phyloP scores from a whole-genome alignment of 2,797 vertebrate genomes.

The Pitangus sulphuratus region DNA sequence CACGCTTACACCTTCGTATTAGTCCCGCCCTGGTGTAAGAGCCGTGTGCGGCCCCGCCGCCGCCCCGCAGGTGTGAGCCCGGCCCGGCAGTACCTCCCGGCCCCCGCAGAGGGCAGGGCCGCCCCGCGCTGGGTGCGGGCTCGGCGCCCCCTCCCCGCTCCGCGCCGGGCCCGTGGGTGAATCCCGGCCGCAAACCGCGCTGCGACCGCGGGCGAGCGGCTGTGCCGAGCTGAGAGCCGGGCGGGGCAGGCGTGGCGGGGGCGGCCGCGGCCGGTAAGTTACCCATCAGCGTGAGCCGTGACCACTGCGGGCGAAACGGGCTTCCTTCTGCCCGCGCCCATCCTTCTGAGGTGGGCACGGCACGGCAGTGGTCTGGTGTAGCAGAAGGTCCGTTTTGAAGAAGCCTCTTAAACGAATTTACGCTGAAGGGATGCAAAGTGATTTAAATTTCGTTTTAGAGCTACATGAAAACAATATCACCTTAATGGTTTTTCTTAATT shows the following conservation, averaged over 20 bases:
- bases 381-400: not conserved
- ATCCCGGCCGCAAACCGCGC: not conserved
- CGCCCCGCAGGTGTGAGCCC: too few relatives aligned
- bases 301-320: not conserved
- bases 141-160: not conserved
- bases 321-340: not conserved
- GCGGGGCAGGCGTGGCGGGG: not conserved
- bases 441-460: not conserved
- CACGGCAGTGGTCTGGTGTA: accelerated
- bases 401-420: not conserved
- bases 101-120: conserved; percentile 77
- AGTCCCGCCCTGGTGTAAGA: not conserved
- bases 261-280: not conserved
- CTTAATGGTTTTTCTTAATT: not conserved
- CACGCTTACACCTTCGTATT: accelerated
- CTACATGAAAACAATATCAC: not conserved
- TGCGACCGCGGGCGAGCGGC: not conserved
- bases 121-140: not conserved
- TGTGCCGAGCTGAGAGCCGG: not conserved
- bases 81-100: conserved; percentile 19
- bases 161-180: accelerated
- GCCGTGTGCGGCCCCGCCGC: not conserved
- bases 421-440: not conserved
- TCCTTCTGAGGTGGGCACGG: accelerated
- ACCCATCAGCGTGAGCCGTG: accelerated